Base-by-base conservation (phyloP, 30 jellyfish, hydroid and myxozoan species). In the Turritopsis rubra region DNA sequence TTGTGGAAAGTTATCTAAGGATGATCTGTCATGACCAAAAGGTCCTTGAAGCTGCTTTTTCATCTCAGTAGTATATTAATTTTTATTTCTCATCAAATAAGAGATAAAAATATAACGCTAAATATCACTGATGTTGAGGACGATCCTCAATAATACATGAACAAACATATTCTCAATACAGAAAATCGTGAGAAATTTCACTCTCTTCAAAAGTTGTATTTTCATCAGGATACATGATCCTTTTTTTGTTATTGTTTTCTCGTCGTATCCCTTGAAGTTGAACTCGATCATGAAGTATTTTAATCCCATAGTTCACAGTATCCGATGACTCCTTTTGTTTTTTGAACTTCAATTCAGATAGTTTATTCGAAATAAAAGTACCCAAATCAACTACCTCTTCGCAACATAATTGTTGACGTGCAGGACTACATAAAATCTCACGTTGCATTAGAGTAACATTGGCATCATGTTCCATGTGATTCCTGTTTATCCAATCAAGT, bases 311-410 rank as follows among this genome's bases (percentile, higher is more conserved):
- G 9, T n/a, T 16, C 16, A n/a, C 16, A 27, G 28, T 68, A 68
- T 68, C 77, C 9, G 77, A 68, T 27, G 30, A 27, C 77, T 27
- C 31, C 31, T 27, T 27, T n/a, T 19, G 77, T 68, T 68, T 68
- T 68, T 1, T 68, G 65, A 74, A 74, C 65, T 74, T 74, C n/a
- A 74, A 74, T 27, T 30, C 65, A 26, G 82, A 74, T 13, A 74
- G 24, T 4, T 74, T 74, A 26, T n/a, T 74, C 9, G 82, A 23
- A 30, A 74, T 74, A 74, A 24, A 74, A 7, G 82, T 74, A n/a
- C 82, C 82, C 28, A 74, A 30, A 30, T 74, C 82, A 23, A 74
- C 82, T n/a, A 74, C 82, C 24, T 30, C 41, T 22, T 29, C 82
- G 0, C 82, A 28, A n/a, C 24, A 22, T 24, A 74, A 74, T 17